Conservation (phyloP, 2,888 invertebrate species). For the Stenotaenia linearis region DNA sequence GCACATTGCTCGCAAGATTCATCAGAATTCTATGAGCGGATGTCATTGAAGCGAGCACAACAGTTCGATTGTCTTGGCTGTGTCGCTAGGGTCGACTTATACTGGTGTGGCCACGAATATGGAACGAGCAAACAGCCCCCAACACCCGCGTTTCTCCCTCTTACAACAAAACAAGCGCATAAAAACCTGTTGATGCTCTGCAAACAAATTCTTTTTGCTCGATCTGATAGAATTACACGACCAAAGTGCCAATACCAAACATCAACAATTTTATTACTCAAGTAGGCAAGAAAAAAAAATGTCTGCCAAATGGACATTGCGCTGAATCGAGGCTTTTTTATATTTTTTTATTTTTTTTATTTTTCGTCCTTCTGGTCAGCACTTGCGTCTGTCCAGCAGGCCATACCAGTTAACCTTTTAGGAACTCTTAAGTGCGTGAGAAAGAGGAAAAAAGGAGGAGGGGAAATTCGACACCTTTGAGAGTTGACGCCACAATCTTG, state of each 20-base stretch:
- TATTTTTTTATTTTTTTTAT: no score
- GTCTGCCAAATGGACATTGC: not conserved
- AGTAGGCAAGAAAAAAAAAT: not conserved
- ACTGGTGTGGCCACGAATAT: conserved; percentile 11
- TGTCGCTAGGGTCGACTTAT: conserved; percentile 19
- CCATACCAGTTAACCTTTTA: not conserved
- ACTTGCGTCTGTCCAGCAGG: not conserved
- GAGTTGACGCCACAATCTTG: not conserved
- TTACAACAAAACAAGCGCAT: not conserved
- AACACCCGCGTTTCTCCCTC: not conserved
- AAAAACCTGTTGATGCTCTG: conserved; percentile 17
- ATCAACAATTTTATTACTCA: not conserved
- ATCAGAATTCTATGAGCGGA: conserved; percentile 17
- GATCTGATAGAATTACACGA: not conserved
- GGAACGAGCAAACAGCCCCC: not conserved
- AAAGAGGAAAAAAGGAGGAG: not conserved
- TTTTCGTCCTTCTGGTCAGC: no score
- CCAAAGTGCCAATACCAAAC: not conserved
- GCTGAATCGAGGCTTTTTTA: not conserved
- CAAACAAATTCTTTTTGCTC: conserved; percentile 11
- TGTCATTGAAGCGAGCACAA: conserved; percentile 23
- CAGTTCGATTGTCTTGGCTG: conserved; percentile 16
- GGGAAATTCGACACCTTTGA: not conserved
- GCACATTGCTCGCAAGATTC: conserved; percentile 5
- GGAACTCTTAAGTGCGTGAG: not conserved